Percentiles rank a stretch among this genome's conserved stretches.
phyloP scores from a whole-genome alignment of 1,140 invertebrate species.

The Drosophila watanabei region DNA sequence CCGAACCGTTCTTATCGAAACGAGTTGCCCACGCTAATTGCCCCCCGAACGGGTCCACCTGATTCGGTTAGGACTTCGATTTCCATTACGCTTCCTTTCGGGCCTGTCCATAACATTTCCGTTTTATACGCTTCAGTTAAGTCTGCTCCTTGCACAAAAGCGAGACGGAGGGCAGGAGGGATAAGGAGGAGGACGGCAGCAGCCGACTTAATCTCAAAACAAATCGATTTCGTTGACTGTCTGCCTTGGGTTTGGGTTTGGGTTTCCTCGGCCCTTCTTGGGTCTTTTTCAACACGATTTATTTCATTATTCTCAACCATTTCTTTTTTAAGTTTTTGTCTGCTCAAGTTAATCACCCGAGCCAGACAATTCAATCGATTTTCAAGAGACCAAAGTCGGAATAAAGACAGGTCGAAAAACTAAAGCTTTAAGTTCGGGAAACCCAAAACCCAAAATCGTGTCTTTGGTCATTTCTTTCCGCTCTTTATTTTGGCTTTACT shows the following conservation, averaged over 20 bases:
- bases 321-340: slow-evolving; percentile 46
- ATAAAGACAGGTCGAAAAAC: slow-evolving; percentile 19
- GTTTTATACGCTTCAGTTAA: slow-evolving; percentile 71
- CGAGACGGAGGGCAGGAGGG: not conserved
- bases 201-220: slow-evolving; percentile 84
- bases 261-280: slow-evolving; percentile 12
- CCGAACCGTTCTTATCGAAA: slow-evolving; percentile 55
- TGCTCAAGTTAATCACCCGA: slow-evolving; percentile 73
- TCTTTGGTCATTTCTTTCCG: slow-evolving; percentile 11
- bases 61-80: slow-evolving; percentile 66
- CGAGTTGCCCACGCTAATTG: slow-evolving; percentile 56
- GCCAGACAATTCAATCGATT: slow-evolving; percentile 81
- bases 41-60: slow-evolving; percentile 33
- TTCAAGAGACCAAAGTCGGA: slow-evolving; percentile 22
- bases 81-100: slow-evolving; percentile 70
- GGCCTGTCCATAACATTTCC: slow-evolving; percentile 72
- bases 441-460: slow-evolving; percentile 32
- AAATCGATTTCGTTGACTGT: slow-evolving; percentile 82
- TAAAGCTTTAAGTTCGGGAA: slow-evolving; percentile 60
- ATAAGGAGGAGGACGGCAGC: slow-evolving; percentile 41
- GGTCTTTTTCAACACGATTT: slow-evolving; percentile 81
- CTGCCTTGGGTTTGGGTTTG: slow-evolving; percentile 32
- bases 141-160: slow-evolving; percentile 24
- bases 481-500: slow-evolving; percentile 25
- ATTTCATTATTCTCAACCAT: slow-evolving; percentile 73